Percentiles rank a stretch among this genome's conserved stretches.
These are phyloP conservation scores for Agrilus planipennis DNA, from an alignment of 1,140 invertebrate genomes.

Conservation along the genomic window DNA sequence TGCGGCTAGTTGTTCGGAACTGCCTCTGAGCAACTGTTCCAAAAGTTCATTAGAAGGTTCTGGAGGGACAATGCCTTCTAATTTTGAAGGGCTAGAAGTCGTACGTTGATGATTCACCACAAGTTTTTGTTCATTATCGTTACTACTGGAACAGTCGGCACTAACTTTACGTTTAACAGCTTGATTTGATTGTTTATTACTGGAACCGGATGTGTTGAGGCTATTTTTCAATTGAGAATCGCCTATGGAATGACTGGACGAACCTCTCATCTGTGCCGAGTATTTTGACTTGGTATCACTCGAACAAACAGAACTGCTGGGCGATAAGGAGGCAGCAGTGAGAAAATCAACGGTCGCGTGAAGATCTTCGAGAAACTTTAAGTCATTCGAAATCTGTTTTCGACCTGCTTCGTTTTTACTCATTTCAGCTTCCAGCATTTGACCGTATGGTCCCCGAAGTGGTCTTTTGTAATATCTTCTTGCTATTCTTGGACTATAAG, in stretches of 20 bases:
- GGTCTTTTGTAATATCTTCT: conserved; percentile 60
- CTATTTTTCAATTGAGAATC: conserved; percentile 32
- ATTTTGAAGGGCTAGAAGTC: conserved; percentile 65
- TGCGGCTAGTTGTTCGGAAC: conserved; percentile 57
- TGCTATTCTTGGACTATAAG: conserved; percentile 28
- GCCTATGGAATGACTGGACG: conserved; percentile 35
- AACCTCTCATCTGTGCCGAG: conserved; percentile 18
- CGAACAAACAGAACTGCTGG: conserved; percentile 21
- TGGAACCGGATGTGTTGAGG: conserved; percentile 7
- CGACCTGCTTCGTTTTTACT: conserved; percentile 48
- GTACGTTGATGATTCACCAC: conserved; percentile 56
- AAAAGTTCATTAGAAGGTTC: conserved; percentile 57
- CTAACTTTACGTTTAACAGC: conserved; percentile 40
- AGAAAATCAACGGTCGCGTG: no score
- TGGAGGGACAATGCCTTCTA: conserved; percentile 41
- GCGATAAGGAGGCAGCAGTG: conserved; percentile 32
- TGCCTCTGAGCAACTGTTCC: conserved; percentile 59
- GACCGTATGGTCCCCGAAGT: conserved; percentile 64
- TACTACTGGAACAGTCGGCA: conserved; percentile 35
- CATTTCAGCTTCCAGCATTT: conserved; percentile 75
- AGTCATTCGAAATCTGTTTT: conserved; percentile 41
- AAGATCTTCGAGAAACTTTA: conserved; percentile 40
- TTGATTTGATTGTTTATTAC: conserved; percentile 14
- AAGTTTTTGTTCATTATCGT: conserved; percentile 29
- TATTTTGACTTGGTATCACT: conserved; percentile 21